Percentiles rank a stretch among this genome's conserved stretches.
These are phyloP conservation scores for Adelosebastes latens DNA, from an alignment of 2,797 vertebrate genomes.

Conservation along the genomic window DNA sequence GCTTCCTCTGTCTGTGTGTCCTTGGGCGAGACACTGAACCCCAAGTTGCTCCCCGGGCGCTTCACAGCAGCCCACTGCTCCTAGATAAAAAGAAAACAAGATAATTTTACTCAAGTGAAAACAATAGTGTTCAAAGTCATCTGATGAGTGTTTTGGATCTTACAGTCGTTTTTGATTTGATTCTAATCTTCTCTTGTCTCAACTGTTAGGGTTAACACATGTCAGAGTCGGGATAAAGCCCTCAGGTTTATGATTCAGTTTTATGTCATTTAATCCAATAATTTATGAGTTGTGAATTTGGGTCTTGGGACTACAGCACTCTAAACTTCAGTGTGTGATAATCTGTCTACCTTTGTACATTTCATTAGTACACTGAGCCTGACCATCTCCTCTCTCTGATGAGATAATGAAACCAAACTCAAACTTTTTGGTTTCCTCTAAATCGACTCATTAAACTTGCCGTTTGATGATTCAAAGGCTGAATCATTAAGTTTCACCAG, in stretches of 20 bases:
- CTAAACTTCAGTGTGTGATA: not conserved
- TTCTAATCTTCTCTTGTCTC: not conserved
- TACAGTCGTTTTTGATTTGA: not conserved
- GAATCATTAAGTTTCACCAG: slow-evolving; percentile 20
- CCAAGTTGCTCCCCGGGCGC: not conserved
- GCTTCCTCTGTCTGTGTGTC: not conserved
- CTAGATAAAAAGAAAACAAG: not conserved
- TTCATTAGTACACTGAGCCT: not conserved
- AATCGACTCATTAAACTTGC: not conserved
- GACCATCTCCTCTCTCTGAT: not conserved
- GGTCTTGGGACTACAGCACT: not conserved
- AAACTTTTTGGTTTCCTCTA: not conserved
- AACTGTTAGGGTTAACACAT: not conserved
- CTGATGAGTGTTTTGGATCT: not conserved
- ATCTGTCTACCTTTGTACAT: not conserved
- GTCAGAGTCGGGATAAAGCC: not conserved
- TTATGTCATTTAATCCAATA: not conserved
- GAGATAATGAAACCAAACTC: not conserved
- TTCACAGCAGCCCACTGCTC: not conserved
- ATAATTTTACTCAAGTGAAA: not conserved
- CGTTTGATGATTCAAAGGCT: slow-evolving; percentile 35
- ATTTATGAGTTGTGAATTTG: not conserved
- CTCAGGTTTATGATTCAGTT: not conserved
- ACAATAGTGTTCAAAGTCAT: not conserved
- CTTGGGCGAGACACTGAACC: not conserved